phyloP scores from a whole-genome alignment of 92 coral and sea anemone species.

The Zoanthus solanderi region DNA sequence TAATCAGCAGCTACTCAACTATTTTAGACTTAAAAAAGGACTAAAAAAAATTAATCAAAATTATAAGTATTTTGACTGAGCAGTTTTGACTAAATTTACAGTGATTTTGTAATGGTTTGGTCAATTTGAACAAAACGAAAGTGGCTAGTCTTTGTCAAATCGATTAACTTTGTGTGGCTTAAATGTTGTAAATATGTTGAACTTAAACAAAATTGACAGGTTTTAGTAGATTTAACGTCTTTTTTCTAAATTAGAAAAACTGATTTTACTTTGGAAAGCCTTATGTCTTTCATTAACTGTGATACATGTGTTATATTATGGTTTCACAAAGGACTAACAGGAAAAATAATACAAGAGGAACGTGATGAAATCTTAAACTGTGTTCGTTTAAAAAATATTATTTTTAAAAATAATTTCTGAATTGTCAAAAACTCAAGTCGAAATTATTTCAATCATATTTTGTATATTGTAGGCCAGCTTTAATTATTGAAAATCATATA shows the following conservation, averaged over 20 bases:
- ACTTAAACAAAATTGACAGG: not conserved
- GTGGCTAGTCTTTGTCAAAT: constrained; percentile 15
- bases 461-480: too few species aligned
- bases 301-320: too few species aligned
- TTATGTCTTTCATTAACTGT: not conserved
- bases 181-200: too few species aligned
- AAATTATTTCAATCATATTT: too few species aligned
- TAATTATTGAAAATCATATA: too few species aligned
- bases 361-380: not conserved
- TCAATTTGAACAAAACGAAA: not conserved
- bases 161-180: too few species aligned
- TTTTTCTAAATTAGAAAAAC: not conserved
- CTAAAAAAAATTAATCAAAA: constrained; percentile 6
- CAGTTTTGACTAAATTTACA: not conserved
- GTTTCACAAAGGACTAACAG: too few species aligned
- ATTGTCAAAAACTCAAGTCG: too few species aligned
- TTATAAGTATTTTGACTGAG: constrained; percentile 8
- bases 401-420: too few species aligned
- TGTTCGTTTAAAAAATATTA: too few species aligned
- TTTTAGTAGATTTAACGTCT: not conserved
- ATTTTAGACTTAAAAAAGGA: constrained; percentile 19
- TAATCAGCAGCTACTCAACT: not conserved
- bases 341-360: not conserved
- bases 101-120: not conserved
- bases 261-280: not conserved